These are phyloP conservation scores for Heliconius eleuchia DNA, from an alignment of 1,140 invertebrate species.

Conservation along the genomic window DNA sequence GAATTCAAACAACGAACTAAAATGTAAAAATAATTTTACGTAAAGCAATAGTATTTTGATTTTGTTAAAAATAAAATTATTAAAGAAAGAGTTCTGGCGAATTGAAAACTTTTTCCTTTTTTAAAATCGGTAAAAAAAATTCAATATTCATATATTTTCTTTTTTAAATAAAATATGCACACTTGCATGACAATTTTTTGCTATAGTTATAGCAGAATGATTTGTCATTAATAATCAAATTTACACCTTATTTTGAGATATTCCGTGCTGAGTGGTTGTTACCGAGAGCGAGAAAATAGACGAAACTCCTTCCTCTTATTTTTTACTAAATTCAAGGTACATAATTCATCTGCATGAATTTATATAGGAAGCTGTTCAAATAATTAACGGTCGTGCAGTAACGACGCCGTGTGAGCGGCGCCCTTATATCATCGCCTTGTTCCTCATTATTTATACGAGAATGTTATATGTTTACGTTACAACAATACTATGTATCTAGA, in stretches of 20 bases:
- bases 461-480: neutral
- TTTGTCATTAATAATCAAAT: no score
- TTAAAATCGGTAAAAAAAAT: neutral
- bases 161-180: neutral
- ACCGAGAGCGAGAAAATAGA: no score
- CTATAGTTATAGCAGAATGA: no score
- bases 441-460: neutral
- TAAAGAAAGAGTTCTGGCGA: no score
- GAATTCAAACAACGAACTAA: no score
- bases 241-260: no score
- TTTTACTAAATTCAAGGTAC: neutral
- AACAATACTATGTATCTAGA: neutral
- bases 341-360: neutral
- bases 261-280: no score
- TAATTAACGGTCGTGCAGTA: neutral
- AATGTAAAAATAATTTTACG: no score
- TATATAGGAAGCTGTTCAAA: neutral
- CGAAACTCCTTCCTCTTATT: neutral
- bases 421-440: neutral
- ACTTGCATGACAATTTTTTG: no score
- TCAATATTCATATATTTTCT: neutral
- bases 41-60: no score
- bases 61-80: no score
- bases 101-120: no score
- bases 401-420: neutral